Conservation (phyloP, 1,140 invertebrate genomes). For the Ceratitis capitata region DNA sequence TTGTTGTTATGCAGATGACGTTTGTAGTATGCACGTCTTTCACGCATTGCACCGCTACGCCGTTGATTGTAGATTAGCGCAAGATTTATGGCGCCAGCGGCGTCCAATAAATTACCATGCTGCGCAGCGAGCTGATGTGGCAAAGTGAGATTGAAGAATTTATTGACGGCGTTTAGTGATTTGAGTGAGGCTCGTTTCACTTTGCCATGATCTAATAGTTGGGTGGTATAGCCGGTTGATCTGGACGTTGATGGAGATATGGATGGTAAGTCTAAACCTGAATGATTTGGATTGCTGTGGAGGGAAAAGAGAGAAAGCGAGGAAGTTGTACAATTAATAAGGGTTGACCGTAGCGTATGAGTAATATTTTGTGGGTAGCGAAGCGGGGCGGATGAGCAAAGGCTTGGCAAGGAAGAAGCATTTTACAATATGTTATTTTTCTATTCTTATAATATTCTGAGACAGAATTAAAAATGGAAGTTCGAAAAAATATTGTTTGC, state of each 20-base stretch:
- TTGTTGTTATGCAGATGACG: slow-evolving; percentile 55
- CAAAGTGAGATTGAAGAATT: background rate
- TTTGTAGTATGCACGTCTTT: slow-evolving; percentile 53
- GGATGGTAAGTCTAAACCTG: slow-evolving; percentile 40
- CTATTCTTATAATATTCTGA: too few species aligned
- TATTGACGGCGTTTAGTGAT: slow-evolving; percentile 37
- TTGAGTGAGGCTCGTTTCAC: slow-evolving; percentile 42
- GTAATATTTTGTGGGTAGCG: background rate
- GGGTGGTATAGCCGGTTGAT: background rate
- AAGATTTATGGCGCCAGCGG: slow-evolving; percentile 51
- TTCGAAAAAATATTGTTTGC: too few species aligned
- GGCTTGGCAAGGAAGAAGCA: too few species aligned
- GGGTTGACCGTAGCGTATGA: background rate
- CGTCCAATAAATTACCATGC: background rate
- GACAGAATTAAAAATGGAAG: too few species aligned
- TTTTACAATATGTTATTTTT: too few species aligned
- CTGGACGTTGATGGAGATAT: slow-evolving; percentile 39
- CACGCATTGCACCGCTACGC: slow-evolving; percentile 57
- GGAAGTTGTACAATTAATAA: background rate
- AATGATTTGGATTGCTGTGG: slow-evolving; percentile 59
- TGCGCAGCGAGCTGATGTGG: background rate
- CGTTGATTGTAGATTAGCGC: slow-evolving; percentile 61
- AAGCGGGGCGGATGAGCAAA: background rate
- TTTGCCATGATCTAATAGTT: slow-evolving; percentile 27
- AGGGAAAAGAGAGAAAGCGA: background rate